Evolutionary conservation across 2,113 vertebrate genomes (phyloP).

Genomic region (Psilopsiagon aurifrons): DNA sequence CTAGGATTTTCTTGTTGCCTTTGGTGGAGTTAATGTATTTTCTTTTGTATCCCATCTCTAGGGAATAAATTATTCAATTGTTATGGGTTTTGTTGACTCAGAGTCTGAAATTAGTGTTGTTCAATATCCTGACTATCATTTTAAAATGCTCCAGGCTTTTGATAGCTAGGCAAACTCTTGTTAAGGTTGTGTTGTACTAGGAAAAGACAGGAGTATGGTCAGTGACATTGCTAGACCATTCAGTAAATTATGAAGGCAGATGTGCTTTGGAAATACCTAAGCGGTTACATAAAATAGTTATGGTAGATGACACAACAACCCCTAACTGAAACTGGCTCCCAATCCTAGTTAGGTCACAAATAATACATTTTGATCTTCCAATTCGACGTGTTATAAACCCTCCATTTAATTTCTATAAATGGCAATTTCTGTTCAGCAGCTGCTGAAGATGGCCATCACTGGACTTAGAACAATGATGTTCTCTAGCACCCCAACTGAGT

Average conservation of each 20-base stretch:
- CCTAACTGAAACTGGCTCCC: background rate
- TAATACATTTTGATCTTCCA: background rate
- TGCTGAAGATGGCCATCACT: background rate
- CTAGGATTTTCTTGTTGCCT: background rate
- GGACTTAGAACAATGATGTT: background rate
- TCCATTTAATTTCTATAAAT: background rate
- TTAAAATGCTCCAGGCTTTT: background rate
- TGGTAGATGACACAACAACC: background rate
- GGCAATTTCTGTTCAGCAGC: background rate
- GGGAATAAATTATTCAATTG: background rate
- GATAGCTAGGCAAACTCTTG: background rate
- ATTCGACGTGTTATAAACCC: background rate
- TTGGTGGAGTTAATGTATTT: background rate
- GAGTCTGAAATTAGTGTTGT: background rate
- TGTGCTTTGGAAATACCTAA: background rate
- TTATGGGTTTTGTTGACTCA: background rate
- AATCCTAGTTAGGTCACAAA: background rate
- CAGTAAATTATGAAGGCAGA: background rate
- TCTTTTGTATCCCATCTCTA: background rate
- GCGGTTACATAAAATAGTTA: background rate
- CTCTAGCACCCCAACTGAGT: background rate
- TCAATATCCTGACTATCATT: background rate
- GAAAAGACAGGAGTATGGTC: background rate
- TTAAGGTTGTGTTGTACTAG: background rate
- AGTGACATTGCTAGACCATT: background rate